phyloP scores from a whole-genome alignment of 2,113 vertebrate species.

The Dromiciops gliroides region DNA sequence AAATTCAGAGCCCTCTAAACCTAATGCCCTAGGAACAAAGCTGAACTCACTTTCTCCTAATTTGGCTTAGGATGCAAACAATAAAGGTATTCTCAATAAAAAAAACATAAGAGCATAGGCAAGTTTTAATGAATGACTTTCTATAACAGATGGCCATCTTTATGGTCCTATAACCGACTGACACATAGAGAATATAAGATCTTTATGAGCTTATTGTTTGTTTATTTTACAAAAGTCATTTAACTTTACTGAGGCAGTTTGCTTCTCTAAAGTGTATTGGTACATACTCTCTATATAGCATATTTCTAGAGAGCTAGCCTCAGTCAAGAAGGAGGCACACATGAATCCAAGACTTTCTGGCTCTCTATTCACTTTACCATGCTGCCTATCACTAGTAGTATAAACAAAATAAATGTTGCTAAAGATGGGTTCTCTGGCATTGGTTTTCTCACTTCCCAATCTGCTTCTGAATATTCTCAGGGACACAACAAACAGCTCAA shows the following conservation, averaged over 20 bases:
- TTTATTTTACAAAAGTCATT: not conserved
- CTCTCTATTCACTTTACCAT: not conserved
- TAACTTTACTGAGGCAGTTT: not conserved
- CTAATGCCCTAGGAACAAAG: not conserved
- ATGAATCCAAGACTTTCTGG: not conserved
- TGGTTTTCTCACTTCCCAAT: not conserved
- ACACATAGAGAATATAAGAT: not conserved
- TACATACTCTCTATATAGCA: not conserved
- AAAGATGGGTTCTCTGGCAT: not conserved
- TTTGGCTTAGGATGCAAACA: not conserved
- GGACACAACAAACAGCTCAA: not conserved
- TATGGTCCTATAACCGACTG: not conserved
- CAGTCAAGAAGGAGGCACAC: not conserved
- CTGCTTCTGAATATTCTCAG: not conserved
- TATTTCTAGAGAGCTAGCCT: not conserved
- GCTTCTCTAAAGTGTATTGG: not conserved
- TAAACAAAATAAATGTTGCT: conserved; percentile 34
- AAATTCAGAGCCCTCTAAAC: not conserved
- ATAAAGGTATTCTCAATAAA: not conserved
- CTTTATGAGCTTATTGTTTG: not conserved
- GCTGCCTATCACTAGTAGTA: conserved; percentile 1
- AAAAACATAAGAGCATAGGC: not conserved
- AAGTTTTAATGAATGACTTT: not conserved
- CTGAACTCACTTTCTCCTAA: not conserved
- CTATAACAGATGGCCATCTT: not conserved